Evolutionary conservation across 2,797 vertebrate species (phyloP).

Genomic region (Aselliscus stoliczkanus): DNA sequence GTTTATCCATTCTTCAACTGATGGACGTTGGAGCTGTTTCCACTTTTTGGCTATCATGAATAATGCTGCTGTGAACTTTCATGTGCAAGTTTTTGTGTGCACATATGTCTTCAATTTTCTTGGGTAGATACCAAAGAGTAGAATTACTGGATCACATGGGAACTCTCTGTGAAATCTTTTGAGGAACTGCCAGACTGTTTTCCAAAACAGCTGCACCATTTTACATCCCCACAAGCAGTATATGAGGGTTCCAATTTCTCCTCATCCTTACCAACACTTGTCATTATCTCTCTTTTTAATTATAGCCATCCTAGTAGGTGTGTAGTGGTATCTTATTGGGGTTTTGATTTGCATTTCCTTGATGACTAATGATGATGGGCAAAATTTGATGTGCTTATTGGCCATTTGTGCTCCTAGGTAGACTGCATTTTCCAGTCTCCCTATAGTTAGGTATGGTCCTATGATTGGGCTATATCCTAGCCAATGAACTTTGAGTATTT

Average conservation of each 20-base stretch:
- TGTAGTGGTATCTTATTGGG: not conserved
- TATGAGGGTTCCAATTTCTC: not conserved
- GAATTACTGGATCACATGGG: not conserved
- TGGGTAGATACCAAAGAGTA: not conserved
- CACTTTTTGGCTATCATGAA: not conserved
- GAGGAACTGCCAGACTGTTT: not conserved
- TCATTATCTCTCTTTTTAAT: not conserved
- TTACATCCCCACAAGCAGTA: not conserved
- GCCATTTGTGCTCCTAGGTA: not conserved
- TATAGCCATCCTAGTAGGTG: not conserved
- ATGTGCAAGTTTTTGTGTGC: not conserved
- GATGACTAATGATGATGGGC: not conserved
- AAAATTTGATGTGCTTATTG: not conserved
- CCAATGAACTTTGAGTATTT: not conserved
- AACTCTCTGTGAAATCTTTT: not conserved
- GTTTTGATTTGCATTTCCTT: slow-evolving; percentile 6
- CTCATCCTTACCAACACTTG: not conserved
- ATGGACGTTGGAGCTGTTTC: not conserved
- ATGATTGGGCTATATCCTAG: not conserved
- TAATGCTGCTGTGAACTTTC: not conserved
- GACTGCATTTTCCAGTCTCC: not conserved
- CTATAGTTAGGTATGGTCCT: not conserved
- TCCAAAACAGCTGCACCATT: not conserved
- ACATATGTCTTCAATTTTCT: not conserved
- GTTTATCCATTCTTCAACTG: not conserved